phyloP scores from a whole-genome alignment of 2,797 vertebrate genomes.

The Dendrocincla fuliginosa region DNA sequence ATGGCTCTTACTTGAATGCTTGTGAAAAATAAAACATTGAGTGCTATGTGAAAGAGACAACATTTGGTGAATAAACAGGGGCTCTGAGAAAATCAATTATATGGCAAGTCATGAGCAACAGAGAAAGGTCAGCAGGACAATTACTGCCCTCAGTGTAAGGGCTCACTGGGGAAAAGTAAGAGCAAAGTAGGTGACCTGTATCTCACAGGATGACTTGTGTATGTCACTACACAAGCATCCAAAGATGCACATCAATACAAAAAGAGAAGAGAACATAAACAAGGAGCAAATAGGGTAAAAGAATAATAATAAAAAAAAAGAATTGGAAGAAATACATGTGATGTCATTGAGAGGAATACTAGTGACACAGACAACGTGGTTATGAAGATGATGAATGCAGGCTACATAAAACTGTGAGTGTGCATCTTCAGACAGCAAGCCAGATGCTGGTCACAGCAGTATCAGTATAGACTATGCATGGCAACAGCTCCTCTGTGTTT shows the following conservation, averaged over 20 bases:
- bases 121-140: background rate
- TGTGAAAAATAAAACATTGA: background rate
- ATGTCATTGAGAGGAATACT: background rate
- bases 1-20: background rate
- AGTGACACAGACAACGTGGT: background rate
- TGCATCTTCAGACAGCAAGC: background rate
- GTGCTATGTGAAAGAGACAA: background rate
- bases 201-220: background rate
- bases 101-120: background rate
- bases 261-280: background rate
- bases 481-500: background rate
- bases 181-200: background rate
- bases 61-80: background rate
- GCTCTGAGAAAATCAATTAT: background rate
- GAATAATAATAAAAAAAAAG: background rate
- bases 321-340: background rate
- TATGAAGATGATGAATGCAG: background rate
- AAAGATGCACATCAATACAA: accelerated
- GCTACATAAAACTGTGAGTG: background rate
- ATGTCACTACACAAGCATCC: accelerated
- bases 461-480: accelerated
- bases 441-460: background rate
- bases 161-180: background rate
- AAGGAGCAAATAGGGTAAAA: background rate
- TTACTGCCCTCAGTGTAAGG: background rate